These are phyloP conservation scores for Pararge aegeria DNA, from an alignment of 1,140 invertebrate species.

Conservation along the genomic window DNA sequence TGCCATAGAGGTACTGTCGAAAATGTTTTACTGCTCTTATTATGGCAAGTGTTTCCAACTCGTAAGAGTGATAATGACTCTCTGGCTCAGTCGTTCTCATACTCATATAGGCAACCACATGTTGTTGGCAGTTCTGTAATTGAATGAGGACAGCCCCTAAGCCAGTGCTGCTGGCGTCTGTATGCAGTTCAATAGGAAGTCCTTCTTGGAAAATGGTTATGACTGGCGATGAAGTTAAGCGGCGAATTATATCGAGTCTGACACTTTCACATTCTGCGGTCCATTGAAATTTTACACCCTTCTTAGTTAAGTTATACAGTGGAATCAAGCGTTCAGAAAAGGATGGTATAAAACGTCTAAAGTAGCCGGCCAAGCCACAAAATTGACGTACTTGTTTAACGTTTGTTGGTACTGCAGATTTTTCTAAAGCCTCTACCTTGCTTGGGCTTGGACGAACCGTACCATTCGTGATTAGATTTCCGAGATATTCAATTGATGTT, in stretches of 20 bases:
- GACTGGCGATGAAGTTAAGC: conserved; percentile 27
- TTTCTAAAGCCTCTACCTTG: conserved; percentile 25
- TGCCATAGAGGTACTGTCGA: conserved; percentile 40
- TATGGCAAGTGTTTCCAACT: conserved; percentile 58
- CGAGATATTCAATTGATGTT: conserved; percentile 40
- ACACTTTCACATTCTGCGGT: conserved; percentile 2
- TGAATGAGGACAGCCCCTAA: conserved; percentile 16
- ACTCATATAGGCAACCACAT: conserved; percentile 18
- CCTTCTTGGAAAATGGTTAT: conserved; percentile 4
- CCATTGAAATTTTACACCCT: conserved; percentile 19
- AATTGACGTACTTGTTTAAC: conserved; percentile 28
- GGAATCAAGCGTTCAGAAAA: conserved; percentile 23
- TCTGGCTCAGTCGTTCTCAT: conserved; percentile 6
- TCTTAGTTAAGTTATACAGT: conserved; percentile 19
- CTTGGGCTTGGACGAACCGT: conserved; percentile 29
- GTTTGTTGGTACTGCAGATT: conserved; percentile 16
- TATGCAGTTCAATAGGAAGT: conserved; percentile 11
- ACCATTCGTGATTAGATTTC: conserved; percentile 34
- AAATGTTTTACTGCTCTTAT: conserved; percentile 33
- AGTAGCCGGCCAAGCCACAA: conserved; percentile 34
- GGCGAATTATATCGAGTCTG: conserved; percentile 25
- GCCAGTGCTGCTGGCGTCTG: conserved; percentile 12
- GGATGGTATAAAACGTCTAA: conserved; percentile 23
- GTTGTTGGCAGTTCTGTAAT: not conserved
- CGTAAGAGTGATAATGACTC: conserved; percentile 48